phyloP scores from a whole-genome alignment of 2,888 invertebrate species.

The Deilephila elpenor region DNA sequence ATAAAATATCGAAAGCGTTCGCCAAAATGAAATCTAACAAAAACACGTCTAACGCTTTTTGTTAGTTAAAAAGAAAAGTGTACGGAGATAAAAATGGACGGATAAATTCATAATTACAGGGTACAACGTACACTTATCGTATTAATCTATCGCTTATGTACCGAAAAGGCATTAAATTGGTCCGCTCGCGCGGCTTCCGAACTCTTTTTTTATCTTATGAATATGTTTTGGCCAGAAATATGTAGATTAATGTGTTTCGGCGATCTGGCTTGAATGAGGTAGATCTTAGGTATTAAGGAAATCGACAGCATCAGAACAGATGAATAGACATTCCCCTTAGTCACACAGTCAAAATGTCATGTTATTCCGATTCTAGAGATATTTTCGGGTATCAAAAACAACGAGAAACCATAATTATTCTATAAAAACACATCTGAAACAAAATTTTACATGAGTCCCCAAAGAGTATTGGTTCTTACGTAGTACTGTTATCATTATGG shows the following conservation, averaged over 20 bases:
- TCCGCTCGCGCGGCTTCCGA: slow-evolving; percentile 56
- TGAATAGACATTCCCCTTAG: too few species aligned
- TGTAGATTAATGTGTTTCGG: slow-evolving; percentile 13
- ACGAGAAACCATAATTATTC: too few species aligned
- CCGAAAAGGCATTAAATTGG: slow-evolving; percentile 44
- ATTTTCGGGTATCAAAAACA: too few species aligned
- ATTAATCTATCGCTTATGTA: slow-evolving; percentile 70
- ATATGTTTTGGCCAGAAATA: slow-evolving; percentile 26
- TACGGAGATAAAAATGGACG: slow-evolving; percentile 42
- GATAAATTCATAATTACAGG: slow-evolving; percentile 72
- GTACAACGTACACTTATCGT: slow-evolving; percentile 68
- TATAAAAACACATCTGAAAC: too few species aligned
- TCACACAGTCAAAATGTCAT: too few species aligned
- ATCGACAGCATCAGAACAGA: too few species aligned
- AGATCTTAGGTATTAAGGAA: neutral
- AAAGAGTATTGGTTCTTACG: too few species aligned
- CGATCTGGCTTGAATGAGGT: neutral
- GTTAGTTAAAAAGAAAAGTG: slow-evolving; percentile 29
- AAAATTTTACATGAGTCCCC: too few species aligned
- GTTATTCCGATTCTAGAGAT: too few species aligned
- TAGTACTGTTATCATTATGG: too few species aligned
- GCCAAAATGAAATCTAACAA: slow-evolving; percentile 20
- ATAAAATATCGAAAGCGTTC: slow-evolving; percentile 3
- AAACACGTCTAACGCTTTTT: slow-evolving; percentile 17
- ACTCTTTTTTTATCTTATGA: slow-evolving; percentile 39